Conservation (phyloP, 2,797 vertebrate genomes). For the Rhynchonycteris naso region DNA sequence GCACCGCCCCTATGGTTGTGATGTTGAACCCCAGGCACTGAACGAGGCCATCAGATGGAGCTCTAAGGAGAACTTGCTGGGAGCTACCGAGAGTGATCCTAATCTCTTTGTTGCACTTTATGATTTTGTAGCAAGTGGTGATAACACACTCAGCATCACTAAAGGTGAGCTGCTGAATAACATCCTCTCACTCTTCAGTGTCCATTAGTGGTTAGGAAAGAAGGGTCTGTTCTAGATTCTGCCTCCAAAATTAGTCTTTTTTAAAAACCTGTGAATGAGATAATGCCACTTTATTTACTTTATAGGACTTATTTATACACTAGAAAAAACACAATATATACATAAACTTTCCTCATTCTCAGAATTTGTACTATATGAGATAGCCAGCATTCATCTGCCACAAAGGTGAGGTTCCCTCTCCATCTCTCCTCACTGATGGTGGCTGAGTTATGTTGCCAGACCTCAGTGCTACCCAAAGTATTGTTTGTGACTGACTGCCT, state of each 20-base stretch:
- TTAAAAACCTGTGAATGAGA: not conserved
- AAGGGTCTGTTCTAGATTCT: not conserved
- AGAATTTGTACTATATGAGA: not conserved
- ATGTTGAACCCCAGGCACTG: conserved; percentile 92
- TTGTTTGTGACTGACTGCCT: not conserved
- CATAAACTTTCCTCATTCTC: not conserved
- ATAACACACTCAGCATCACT: conserved; percentile 99
- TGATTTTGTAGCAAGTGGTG: conserved; percentile 99
- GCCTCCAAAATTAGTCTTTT: not conserved
- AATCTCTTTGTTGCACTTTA: conserved; percentile 99
- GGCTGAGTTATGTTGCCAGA: not conserved
- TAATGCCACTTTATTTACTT: not conserved
- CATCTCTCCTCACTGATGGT: not conserved
- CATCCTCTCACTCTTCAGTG: not conserved
- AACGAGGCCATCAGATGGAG: conserved; percentile 99
- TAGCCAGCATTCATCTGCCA: not conserved
- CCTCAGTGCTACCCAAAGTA: not conserved
- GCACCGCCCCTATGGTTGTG: conserved; percentile 94
- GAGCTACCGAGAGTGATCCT: conserved; percentile 97
- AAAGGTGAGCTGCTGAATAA: conserved; percentile 90
- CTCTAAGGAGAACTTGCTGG: conserved; percentile 99
- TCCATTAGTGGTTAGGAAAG: conserved; percentile 14
- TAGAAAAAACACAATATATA: not conserved
- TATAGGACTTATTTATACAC: conserved; percentile 19
- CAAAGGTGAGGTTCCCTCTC: not conserved